A percentile compares a stretch with the other conserved stretches of the same genome.
These are phyloP conservation scores for Daubentonia madagascariensis DNA, from an alignment of 2,113 vertebrate genomes.

Conservation along the genomic window DNA sequence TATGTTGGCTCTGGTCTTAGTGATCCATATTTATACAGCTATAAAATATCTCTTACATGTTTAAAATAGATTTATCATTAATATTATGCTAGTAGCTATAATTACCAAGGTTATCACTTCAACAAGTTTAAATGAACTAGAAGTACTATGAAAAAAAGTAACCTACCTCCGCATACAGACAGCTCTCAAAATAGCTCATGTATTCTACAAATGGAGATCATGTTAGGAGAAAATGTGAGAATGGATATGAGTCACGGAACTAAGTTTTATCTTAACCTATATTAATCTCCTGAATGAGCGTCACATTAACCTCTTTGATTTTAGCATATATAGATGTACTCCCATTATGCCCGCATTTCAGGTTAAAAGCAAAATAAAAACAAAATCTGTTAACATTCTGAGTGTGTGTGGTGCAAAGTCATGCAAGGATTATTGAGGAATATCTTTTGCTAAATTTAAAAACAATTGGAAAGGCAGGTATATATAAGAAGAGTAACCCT, in stretches of 20 bases:
- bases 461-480: not conserved
- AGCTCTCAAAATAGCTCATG: conserved; percentile 43
- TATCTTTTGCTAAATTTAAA: not conserved
- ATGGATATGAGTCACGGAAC: conserved; percentile 42
- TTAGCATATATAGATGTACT: conserved; percentile 17
- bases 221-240: conserved; percentile 20
- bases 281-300: not conserved
- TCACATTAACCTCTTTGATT: conserved; percentile 31
- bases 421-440: not conserved
- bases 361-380: conserved; percentile 49
- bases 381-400: conserved; percentile 1
- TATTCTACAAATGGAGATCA: conserved; percentile 16
- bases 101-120: conserved; percentile 51
- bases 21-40: conserved; percentile 58
- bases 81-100: conserved; percentile 26
- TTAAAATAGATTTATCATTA: conserved; percentile 63
- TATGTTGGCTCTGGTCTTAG: conserved; percentile 33
- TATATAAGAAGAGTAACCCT: not conserved
- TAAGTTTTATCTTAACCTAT: conserved; percentile 34
- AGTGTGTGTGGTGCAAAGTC: not conserved
- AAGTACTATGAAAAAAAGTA: conserved; percentile 53
- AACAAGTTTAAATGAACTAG: conserved; percentile 43
- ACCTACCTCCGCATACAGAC: conserved; percentile 1
- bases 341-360: not conserved
- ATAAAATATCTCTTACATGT: conserved; percentile 49